Evolutionary conservation across 2,888 invertebrate species (phyloP), one percentile per base, ranked within the genome.

Genomic region (Epinotia nisella): DNA sequence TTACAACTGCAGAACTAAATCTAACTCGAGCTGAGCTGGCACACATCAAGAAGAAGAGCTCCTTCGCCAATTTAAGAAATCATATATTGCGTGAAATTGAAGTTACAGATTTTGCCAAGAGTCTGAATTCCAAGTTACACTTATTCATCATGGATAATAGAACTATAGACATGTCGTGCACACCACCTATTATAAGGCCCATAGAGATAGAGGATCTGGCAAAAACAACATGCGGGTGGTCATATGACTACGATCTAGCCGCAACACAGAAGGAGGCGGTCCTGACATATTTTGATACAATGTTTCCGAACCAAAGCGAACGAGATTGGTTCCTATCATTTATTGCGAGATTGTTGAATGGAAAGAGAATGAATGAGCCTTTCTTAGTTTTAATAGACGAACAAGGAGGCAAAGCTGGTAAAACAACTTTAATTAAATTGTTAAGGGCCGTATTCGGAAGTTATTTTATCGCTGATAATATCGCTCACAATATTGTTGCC

Each of bases 141-240:
- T 19, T 60, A 19, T 60, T 60, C 19, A 17, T 41, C 13, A 60
- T 41, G 5, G 1, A 17, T 39, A 60, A 60, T 11, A 60, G 3
- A 19, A 41, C 21, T 60, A 19, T 60, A 41, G 60, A 41, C 21
- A 19, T 13, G 19, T 60, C 60, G 10, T 13, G 17, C n/a, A 41
- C 11, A 5, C 60, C 60, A 10, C 60, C 74, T 76, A 78, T 41
- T 17, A 72, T 72, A 17, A 64, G 71, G 64, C 21, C 58, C 29
- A 58, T 59, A 71, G 65, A 71, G 58, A 29, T 21, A 59, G 71
- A 65, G 21, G 71, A 71, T 65, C 39, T 71, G 71, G 65, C 65
- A 65, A 41, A 58, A 65, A 65, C 17, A 65, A 71, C 71, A 56
- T 58, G 71, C 65, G 71, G 65, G 13, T 71, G 71, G 71, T 49